Evolutionary conservation across 2,113 vertebrate species (phyloP), one percentile per base, ranked within the genome.

Genomic region (Semnornis frantzii): DNA sequence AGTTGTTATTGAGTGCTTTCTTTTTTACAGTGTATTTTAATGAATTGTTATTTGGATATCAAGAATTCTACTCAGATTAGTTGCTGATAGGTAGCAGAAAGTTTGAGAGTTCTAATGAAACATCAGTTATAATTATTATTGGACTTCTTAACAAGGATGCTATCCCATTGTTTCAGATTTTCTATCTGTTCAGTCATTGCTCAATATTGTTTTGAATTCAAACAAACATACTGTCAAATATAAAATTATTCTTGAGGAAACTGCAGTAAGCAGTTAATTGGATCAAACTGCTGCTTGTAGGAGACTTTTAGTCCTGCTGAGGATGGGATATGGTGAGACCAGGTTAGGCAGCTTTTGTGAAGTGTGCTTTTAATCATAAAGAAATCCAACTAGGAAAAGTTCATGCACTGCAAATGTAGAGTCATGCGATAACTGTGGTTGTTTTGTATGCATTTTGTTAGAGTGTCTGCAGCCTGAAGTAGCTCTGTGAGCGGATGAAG

Each of bases 381-480:
- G 50, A 16, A 76, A 55, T 15, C 23, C 33, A 55, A 27, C 12
- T n/a, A 17, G 50, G 62, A 55, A 10, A n/a, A 3, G 15, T 5
- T 27, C 0, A 2, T 20, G 19, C 31, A 2, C 60, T n/a, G 20
- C 13, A 23, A 81, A 19, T 6, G 9, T 4, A 57, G 37, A 28
- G 3, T 15, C 17, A 31, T 33, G 37, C 27, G 50, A 8, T 31
- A 13, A 8, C 3, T 37, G 42, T 9, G 42, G 8, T 8, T 72
- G 33, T 42, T 64, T 66, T 52, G 37, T 21, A 3, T 1, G 3
- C 2, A 0, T 50, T 71, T 75, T 62, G 6, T 30, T 28, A n/a
- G 10, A 6, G n/a, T 48, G 19, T 33, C n/a, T 66, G 25, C 16
- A 16, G 31, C 28, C 66, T 0, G 0, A 44, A 44, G 30, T 39